A percentile compares a stretch with the other conserved stretches of the same genome.
phyloP scores from a whole-genome alignment of 1,140 invertebrate species.

The Epicauta chinensis region DNA sequence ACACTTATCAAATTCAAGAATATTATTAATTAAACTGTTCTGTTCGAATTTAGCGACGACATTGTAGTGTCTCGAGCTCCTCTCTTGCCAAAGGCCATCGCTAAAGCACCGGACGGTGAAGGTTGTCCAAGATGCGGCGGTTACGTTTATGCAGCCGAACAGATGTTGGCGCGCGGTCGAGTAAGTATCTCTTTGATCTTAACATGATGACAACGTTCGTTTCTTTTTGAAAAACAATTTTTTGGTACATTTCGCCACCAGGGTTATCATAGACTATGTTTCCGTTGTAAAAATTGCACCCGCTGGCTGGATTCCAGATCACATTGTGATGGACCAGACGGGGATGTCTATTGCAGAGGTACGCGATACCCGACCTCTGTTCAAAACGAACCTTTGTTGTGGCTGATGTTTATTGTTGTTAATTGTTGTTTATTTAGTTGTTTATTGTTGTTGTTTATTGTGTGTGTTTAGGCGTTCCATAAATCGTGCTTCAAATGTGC shows the following conservation, averaged over 20 bases:
- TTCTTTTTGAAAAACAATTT: no score
- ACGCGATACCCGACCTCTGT: constrained; percentile 39
- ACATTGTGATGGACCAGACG: constrained; percentile 89
- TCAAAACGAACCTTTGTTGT: neutral
- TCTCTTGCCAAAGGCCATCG: constrained; percentile 57
- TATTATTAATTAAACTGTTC: neutral
- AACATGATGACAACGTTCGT: no score
- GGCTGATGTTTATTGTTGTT: constrained; percentile 5
- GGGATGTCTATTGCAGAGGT: constrained; percentile 90
- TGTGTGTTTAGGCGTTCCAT: constrained; percentile 67
- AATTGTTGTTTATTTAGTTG: neutral
- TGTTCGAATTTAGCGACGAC: constrained; percentile 31
- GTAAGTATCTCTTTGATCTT: constrained; percentile 50
- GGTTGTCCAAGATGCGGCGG: constrained; percentile 88
- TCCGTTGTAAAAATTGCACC: constrained; percentile 83
- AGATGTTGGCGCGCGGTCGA: constrained; percentile 85
- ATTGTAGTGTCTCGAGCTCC: constrained; percentile 30
- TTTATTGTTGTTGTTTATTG: constrained; percentile 2
- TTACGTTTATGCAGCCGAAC: constrained; percentile 88
- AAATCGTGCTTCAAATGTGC: constrained; percentile 94
- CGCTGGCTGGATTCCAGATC: constrained; percentile 89
- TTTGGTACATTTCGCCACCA: constrained; percentile 38
- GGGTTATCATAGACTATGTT: constrained; percentile 87
- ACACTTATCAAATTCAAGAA: neutral
- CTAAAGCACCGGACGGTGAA: constrained; percentile 78